Conservation (phyloP, 2,888 invertebrate species). For the Eutolmus rufibarbis region DNA sequence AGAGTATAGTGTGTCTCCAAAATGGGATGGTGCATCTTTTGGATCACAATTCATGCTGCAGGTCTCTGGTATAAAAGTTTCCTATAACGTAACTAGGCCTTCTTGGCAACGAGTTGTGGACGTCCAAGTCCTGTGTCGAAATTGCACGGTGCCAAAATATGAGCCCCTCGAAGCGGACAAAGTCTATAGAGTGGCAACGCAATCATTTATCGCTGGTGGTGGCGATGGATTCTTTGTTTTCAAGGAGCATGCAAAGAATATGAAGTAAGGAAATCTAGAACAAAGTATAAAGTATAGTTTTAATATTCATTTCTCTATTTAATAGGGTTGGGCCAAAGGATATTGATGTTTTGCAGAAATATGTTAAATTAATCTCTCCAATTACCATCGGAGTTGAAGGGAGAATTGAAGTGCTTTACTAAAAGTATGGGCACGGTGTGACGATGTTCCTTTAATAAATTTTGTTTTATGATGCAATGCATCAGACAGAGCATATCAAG, state of each 20-base stretch:
- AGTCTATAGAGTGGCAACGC: conserved; percentile 70
- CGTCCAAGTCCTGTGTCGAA: conserved; percentile 67
- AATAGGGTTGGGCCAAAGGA: conserved; percentile 54
- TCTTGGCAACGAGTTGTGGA: conserved; percentile 68
- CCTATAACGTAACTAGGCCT: conserved; percentile 69
- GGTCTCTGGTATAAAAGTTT: conserved; percentile 65
- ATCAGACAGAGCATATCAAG: neutral
- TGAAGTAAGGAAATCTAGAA: conserved; percentile 50
- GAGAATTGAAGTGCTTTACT: conserved; percentile 49
- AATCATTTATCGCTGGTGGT: conserved; percentile 71
- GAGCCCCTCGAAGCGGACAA: conserved; percentile 66
- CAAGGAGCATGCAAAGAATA: conserved; percentile 56
- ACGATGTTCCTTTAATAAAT: neutral
- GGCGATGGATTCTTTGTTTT: conserved; percentile 73
- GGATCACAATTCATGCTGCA: conserved; percentile 67
- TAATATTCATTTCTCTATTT: neutral
- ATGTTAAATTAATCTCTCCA: conserved; percentile 51
- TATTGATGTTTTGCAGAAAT: conserved; percentile 55
- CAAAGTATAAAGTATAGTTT: neutral
- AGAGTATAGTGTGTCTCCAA: conserved; percentile 66
- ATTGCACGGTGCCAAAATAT: conserved; percentile 72
- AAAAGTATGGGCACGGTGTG: neutral
- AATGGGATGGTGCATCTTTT: conserved; percentile 57
- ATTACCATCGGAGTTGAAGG: conserved; percentile 52
- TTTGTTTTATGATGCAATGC: neutral